Conservation (phyloP, 2,888 invertebrate species). For the Aleiodes alternator region DNA sequence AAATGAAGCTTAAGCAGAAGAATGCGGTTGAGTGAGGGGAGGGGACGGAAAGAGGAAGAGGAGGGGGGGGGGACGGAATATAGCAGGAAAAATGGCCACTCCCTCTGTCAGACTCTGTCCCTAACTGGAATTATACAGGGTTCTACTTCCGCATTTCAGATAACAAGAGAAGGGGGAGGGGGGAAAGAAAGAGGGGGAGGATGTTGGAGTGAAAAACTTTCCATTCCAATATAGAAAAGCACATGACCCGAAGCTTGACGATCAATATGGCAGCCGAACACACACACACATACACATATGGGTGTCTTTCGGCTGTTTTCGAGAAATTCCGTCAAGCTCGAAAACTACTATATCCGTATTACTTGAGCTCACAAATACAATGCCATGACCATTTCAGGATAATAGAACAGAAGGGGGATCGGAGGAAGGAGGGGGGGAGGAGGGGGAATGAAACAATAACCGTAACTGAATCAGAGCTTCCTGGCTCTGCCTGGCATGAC, state of each 20-base stretch:
- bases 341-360: conserved; percentile 42
- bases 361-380: conserved; percentile 25
- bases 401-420: conserved; percentile 29
- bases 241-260: conserved; percentile 32
- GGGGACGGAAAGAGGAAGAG: background rate
- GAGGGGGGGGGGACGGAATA: conserved; percentile 1
- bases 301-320: conserved; percentile 22
- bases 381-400: conserved; percentile 35
- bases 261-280: conserved; percentile 40
- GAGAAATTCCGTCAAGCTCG: conserved; percentile 39
- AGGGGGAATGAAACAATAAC: conserved; percentile 21
- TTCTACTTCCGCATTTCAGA: conserved; percentile 4
- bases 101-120: background rate
- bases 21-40: background rate
- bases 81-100: conserved; percentile 5
- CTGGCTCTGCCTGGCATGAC: conserved; percentile 3
- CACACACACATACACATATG: background rate
- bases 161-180: background rate
- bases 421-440: background rate
- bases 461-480: conserved; percentile 7
- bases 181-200: background rate
- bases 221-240: conserved; percentile 17
- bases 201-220: conserved; percentile 13
- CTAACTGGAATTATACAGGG: conserved; percentile 24
- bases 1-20: conserved; percentile 27